Evolutionary conservation across 2,113 vertebrate species (phyloP), one percentile per base, ranked within the genome.

Genomic region (Girardinichthys multiradiatus): DNA sequence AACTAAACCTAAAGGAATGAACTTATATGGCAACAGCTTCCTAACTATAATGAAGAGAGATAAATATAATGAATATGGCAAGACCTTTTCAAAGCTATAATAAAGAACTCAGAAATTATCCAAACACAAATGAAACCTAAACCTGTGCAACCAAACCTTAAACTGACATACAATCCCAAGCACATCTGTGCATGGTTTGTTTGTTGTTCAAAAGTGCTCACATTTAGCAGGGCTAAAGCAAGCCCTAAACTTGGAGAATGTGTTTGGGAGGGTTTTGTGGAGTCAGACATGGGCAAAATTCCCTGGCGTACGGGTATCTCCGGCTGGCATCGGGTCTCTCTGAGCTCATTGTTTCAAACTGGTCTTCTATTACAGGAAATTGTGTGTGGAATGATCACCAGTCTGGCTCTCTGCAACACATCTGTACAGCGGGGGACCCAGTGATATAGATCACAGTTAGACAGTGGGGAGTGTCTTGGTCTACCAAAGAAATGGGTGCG

Each of bases 321-420:
- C 19, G 37, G 57, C 64, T 85, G 87, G 84, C 84, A 91, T 91
- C 89, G 70, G 82, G 66, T 64, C 4, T 1, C 54, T 80, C 57
- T 65, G 64, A 77, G 62, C 72, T 81, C 77, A 84, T 90, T 68
- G 66, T 84, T 74, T 57, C 76, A 84, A 89, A 85, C 74, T 82
- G 81, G 70, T 81, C 80, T 84, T 88, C 89, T 86, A 90, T 92
- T 86, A 85, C 89, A 91, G 89, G 89, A 92, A 91, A 90, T 89
- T 81, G 62, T 75, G 3, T 83, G 65, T 83, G 82, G 80, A 86
- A 77, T 70, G 69, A 87, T 79, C 65, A 65, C 45, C 58, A 81
- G 61, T 87, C 81, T 74, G 60, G 76, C 82, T 84, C 70, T 65
- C 17, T 59, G 59, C 30, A 28, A 82, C 80, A 82, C 77, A 78